Base-by-base conservation (phyloP, 2,797 vertebrate species). In the Babyrousa celebensis region DNA sequence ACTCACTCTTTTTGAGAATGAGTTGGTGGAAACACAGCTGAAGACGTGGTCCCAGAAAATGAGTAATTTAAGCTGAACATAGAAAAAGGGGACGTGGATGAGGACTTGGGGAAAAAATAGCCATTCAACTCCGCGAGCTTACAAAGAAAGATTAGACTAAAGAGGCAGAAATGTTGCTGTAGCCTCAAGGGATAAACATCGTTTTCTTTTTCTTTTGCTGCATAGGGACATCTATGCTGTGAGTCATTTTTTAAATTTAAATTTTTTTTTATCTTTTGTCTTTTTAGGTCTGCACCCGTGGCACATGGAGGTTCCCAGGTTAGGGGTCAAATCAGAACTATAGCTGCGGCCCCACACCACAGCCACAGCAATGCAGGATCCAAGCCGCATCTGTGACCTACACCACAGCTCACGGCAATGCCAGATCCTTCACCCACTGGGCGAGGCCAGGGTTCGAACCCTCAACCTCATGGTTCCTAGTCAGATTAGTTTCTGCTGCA, bases 21-120 rank as follows among this genome's bases (percentile, higher is more conserved):
- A 97, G 89, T 84, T 89, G 92, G 93, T 70, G 48, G 60, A 52
- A 95, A 97, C 65, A 62, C 84, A 2, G 77, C 70, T 90, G 79
- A 85, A 83, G n/a, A 82, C 89, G 60, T 71, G 89, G 85, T 21
- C 3, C 48, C 72, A 58, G 32, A 25, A 65, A 12, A 97, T 71
- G 60, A 93, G 75, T 78, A 85, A 70, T 75, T 97, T 84, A 77
- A 89, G 56, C 21, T 87, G 86, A 84, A 74, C 16, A 58, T 52
- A 17, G 62, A 60, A 10, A 10, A 71, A 56, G 68, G 94, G 92
- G 96, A 54, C 16, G 3, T 0, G 79, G 36, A 36, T 70, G 48
- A 77, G 48, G 77, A 48, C 89, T 90, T 40, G 9, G 36, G 32
- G 92, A 67, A 92, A 83, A 83, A 80, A 77, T 80, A 77, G 27